Percentiles rank a stretch among this genome's conserved stretches.
phyloP scores from a whole-genome alignment of 1,140 invertebrate genomes.

The Hyles euphorbiae region DNA sequence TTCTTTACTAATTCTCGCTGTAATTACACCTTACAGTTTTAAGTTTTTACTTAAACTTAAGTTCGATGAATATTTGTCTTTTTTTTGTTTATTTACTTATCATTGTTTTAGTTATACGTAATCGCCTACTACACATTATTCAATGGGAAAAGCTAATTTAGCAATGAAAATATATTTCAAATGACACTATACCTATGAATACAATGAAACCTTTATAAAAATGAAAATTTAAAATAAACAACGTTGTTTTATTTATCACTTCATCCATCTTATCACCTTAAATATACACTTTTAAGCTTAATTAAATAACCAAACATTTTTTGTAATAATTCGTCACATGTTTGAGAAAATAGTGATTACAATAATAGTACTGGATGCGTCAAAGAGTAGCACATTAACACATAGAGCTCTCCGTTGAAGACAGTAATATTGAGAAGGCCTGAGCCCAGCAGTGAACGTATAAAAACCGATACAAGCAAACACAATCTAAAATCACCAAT shows the following conservation, averaged over 20 bases:
- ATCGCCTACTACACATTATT: conserved; percentile 73
- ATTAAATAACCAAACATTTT: too few species aligned
- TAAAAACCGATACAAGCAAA: too few species aligned
- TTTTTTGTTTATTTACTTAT: conserved; percentile 39
- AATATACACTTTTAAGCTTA: too few species aligned
- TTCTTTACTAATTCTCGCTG: conserved; percentile 41
- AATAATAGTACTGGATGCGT: too few species aligned
- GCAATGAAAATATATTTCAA: conserved; percentile 64
- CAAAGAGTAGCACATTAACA: too few species aligned
- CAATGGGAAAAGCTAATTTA: conserved; percentile 60
- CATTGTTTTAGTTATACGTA: conserved; percentile 58
- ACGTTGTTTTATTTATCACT: conserved; percentile 35
- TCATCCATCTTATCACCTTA: not conserved
- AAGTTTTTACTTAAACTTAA: conserved; percentile 15
- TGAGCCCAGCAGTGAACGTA: too few species aligned
- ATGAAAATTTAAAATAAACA: conserved; percentile 60
- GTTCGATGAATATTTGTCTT: conserved; percentile 31
- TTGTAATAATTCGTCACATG: too few species aligned
- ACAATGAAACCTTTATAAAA: conserved; percentile 73
- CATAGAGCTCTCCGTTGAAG: too few species aligned
- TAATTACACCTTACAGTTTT: conserved; percentile 29
- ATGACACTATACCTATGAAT: conserved; percentile 73
- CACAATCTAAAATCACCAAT: too few species aligned
- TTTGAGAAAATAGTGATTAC: too few species aligned
- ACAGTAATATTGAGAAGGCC: too few species aligned